Evolutionary conservation across 2,888 invertebrate species (phyloP).

Genomic region (Hydroisotoma schaefferi): DNA sequence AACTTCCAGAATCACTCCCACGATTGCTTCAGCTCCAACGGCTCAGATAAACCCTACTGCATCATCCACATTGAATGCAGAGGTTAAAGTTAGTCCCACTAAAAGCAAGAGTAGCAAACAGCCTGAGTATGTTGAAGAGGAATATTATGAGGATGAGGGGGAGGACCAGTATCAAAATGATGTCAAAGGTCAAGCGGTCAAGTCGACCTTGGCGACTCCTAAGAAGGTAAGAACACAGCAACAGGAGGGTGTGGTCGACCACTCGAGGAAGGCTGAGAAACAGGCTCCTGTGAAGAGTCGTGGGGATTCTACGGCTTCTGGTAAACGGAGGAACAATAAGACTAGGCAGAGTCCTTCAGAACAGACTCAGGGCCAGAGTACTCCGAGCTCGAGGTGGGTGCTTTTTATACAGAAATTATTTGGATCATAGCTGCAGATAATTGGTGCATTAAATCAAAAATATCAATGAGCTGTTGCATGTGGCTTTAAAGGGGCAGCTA

Average conservation of each 20-base stretch:
- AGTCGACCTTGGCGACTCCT: too few species aligned
- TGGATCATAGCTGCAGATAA: too few species aligned
- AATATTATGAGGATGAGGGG: constrained; percentile 3
- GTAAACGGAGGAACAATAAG: constrained; percentile 21
- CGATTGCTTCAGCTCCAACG: constrained; percentile 19
- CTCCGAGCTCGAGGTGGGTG: too few species aligned
- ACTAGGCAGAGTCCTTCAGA: constrained; percentile 6
- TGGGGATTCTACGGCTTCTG: not conserved
- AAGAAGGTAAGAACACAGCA: not conserved
- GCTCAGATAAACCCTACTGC: constrained; percentile 24
- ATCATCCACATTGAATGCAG: not conserved
- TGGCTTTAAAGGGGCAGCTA: too few species aligned
- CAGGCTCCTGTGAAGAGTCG: not conserved
- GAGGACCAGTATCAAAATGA: constrained; percentile 6
- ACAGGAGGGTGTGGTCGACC: not conserved
- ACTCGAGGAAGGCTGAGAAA: not conserved
- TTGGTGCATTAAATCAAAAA: too few species aligned
- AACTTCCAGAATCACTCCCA: constrained; percentile 30
- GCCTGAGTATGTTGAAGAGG: not conserved
- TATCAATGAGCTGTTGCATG: too few species aligned
- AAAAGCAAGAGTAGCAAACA: not conserved
- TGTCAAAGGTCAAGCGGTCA: constrained; percentile 8
- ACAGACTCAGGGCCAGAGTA: not conserved
- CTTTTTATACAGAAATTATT: too few species aligned
- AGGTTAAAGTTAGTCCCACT: not conserved